Base-by-base conservation (phyloP, 2,797 vertebrate genomes). In the Sebastes oblongus region DNA sequence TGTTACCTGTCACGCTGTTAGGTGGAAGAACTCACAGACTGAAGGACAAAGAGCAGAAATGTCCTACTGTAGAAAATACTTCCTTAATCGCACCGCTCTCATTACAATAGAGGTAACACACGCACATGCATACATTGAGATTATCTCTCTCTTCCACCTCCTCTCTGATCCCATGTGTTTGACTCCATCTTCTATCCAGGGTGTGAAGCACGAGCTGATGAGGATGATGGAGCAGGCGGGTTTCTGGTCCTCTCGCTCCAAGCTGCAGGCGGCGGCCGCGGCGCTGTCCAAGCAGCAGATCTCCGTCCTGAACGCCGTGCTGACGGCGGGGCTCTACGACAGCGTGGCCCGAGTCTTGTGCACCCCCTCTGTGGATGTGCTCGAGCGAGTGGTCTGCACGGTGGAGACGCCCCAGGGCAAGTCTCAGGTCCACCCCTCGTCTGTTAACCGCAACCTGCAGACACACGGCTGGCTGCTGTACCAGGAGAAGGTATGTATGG, bases 311-410 rank as follows among this genome's bases (percentile, higher is more conserved):
- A 98, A 97, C 73, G 96, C 98, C 0, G 97, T 97, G 20, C 90
- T 99, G 91, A 95, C 97, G 0, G 98, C 98, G 0, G 98, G 98
- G 8, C 95, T 99, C 1, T 99, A 99, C 66, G 98, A 99, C 94
- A 99, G 95, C 0, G 71, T 99, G 81, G 98, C 97, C 29, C 97
- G 97, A 62, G 94, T 98, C 72, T 75, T 97, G 4, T 97, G 89
- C 84, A 94, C 93, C 0, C 96, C 97, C 16, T 97, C 98, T 1
- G 96, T 98, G 77, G 98, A 99, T 24, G 88, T 98, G 32, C 95
- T 97, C 5, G 98, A 99, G 79, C 96, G 96, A 5, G 82, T 97
- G 80, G 96, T 94, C 8, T 99, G 98, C 88, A 86, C 94, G 0
- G 97, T 96, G 61, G 98, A 99, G 94, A 99, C 98, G 0, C 96